Conservation (phyloP, 1,140 invertebrate genomes). For the Acromyrmex echinatior region DNA sequence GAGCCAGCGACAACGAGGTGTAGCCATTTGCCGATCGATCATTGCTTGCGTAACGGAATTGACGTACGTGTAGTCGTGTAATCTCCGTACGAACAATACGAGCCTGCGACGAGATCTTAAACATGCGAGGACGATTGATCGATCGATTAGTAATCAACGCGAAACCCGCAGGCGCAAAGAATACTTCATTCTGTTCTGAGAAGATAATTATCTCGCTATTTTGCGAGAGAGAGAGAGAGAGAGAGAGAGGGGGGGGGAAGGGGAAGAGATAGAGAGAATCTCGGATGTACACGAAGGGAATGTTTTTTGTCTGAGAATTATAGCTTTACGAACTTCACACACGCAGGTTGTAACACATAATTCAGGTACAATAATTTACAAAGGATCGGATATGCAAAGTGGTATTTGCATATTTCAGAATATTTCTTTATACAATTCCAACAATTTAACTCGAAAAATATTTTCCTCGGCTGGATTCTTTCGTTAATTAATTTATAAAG, state of each 20-base stretch:
- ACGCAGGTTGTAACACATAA: neutral
- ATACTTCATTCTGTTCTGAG: conserved; percentile 34
- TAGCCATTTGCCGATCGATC: conserved; percentile 80
- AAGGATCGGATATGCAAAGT: neutral
- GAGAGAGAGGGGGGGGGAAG: no score
- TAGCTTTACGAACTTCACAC: neutral
- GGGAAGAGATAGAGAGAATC: neutral
- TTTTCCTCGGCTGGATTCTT: neutral
- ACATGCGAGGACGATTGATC: conserved; percentile 56
- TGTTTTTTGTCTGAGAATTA: conserved; percentile 18
- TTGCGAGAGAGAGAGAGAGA: neutral
- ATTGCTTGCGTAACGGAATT: conserved; percentile 78
- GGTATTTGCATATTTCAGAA: neutral
- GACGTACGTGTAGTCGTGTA: conserved; percentile 67
- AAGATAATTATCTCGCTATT: conserved; percentile 55
- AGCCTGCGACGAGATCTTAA: conserved; percentile 25
- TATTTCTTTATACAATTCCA: neutral
- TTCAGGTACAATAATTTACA: conserved; percentile 6
- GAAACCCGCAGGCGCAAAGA: conserved; percentile 19
- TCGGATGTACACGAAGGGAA: conserved; percentile 11
- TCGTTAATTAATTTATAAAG: conserved; percentile 3
- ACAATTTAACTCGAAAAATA: neutral
- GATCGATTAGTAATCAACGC: conserved; percentile 44
- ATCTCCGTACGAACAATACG: conserved; percentile 40
- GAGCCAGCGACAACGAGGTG: conserved; percentile 75